Percentiles rank a stretch among this genome's conserved stretches.
Conservation (phyloP, 2,888 invertebrate genomes). For the Parnassius glacialis region DNA sequence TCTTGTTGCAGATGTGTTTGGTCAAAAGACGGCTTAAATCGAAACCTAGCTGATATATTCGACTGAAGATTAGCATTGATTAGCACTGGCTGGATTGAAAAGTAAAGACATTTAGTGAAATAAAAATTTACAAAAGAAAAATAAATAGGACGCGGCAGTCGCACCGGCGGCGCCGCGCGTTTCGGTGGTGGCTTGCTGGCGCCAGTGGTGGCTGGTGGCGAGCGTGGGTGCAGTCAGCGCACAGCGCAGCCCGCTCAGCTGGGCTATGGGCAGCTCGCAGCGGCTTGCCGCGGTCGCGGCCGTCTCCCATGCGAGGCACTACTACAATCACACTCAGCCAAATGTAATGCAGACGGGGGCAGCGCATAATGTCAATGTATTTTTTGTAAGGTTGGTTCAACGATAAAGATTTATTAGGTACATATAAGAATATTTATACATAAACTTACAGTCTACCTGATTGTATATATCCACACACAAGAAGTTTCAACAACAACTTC, state of each 20-base stretch:
- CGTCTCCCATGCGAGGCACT: conserved; percentile 66
- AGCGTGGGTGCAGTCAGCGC: conserved; percentile 60
- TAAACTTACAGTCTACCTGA: no score
- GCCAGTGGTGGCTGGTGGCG: conserved; percentile 61
- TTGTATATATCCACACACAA: no score
- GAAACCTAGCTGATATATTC: conserved; percentile 37
- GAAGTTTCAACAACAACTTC: no score
- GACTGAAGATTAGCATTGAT: conserved; percentile 29
- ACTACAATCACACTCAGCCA: conserved; percentile 71
- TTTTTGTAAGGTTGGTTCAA: conserved; percentile 87
- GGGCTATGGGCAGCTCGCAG: conserved; percentile 85
- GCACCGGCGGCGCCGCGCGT: conserved; percentile 58
- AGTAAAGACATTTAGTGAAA: conserved; percentile 24
- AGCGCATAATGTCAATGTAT: conserved; percentile 80
- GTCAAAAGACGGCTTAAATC: conserved; percentile 29
- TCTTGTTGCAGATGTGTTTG: conserved; percentile 56
- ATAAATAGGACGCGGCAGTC: conserved; percentile 51
- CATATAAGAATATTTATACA: no score
- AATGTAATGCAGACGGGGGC: conserved; percentile 56
- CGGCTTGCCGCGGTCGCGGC: conserved; percentile 82
- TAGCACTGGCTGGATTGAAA: conserved; percentile 36
- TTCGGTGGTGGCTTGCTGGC: conserved; percentile 68
- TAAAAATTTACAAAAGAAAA: conserved; percentile 29
- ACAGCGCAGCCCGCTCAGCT: conserved; percentile 77
- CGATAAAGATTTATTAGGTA: neutral